Conservation (phyloP, 2,113 vertebrate species). For the Lycocorax pyrrhopterus region DNA sequence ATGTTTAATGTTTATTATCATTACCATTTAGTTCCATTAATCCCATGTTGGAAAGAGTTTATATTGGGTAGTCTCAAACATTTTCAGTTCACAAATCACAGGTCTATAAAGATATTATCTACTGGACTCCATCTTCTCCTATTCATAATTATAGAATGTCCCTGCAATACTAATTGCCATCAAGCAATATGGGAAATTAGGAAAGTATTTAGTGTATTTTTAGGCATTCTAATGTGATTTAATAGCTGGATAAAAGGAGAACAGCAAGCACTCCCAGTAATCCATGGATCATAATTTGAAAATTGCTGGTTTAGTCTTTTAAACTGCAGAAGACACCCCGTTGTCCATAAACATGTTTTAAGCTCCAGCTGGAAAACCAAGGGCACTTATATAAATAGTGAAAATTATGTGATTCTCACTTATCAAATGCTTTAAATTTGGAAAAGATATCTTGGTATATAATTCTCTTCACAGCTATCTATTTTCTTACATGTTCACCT, state of each 20-base stretch:
- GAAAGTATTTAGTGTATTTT: slow-evolving; percentile 39
- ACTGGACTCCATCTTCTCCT: neutral
- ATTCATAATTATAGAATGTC: neutral
- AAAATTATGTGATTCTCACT: neutral
- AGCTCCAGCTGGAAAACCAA: neutral
- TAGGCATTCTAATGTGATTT: slow-evolving; percentile 30
- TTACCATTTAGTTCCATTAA: neutral
- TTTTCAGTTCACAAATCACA: neutral
- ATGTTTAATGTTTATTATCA: neutral
- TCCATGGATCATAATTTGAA: slow-evolving; percentile 13
- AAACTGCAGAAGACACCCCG: neutral
- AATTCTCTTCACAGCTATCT: neutral
- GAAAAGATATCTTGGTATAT: neutral
- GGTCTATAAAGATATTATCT: neutral
- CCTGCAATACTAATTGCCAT: neutral
- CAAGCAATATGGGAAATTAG: slow-evolving; percentile 34
- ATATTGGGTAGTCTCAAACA: neutral
- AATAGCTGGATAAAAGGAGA: slow-evolving; percentile 4
- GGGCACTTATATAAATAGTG: neutral
- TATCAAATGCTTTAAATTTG: neutral
- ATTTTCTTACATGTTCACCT: neutral
- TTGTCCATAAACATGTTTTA: neutral
- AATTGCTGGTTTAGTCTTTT: slow-evolving; percentile 42
- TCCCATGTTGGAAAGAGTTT: neutral
- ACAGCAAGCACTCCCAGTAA: slow-evolving; percentile 6